Base-by-base conservation (phyloP, 2,797 vertebrate species). In the Falco naumanni region DNA sequence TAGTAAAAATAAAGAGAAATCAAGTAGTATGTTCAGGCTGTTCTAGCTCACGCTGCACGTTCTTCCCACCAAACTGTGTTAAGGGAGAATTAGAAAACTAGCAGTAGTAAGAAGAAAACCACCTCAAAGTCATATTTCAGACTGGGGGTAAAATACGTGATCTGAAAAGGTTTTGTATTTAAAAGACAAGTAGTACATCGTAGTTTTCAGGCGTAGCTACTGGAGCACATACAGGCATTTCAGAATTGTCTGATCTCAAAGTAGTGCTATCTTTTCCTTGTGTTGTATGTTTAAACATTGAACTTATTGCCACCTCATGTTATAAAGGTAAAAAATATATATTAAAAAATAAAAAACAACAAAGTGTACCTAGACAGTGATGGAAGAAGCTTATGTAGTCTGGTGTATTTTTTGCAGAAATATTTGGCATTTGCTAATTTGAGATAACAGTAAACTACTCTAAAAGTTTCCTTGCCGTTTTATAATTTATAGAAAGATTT, bases 191-290 rank as follows among this genome's bases (percentile, higher is more conserved):
- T 59, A 34, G 56, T 53, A 47, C 12, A 18, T 11, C 5, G 2
- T 59, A 0, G 0, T 50, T 82, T 60, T 41, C 41, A 82, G 51
- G 76, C 8, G 4, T 19, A 45, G 14, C 33, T 81, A 3, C 11
- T 63, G 76, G 39, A 41, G 20, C 6, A 37, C 8, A 18, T 56
- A 41, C 26, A 51, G 10, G 13, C 16, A 19, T 90, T 81, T 15
- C 19, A 18, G 41, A 69, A 11, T 81, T 51, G 11, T 56, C 39
- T 77, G 6, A 59, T 72, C 37, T 71, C 8, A 3, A 72, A 54
- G 14, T 33, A 51, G 5, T n/a, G 8, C 14, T 54, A 2, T 4
- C 26, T 64, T 61, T 65, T 77, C 3, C 11, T 28, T 13, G 8
- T 5, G 51, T 59, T 26, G 5, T 29, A 11, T 61, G 25, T 83